Evolutionary conservation across 2,797 vertebrate genomes (phyloP), one percentile per base, ranked within the genome.

Genomic region (Tauraco hartlaubi): DNA sequence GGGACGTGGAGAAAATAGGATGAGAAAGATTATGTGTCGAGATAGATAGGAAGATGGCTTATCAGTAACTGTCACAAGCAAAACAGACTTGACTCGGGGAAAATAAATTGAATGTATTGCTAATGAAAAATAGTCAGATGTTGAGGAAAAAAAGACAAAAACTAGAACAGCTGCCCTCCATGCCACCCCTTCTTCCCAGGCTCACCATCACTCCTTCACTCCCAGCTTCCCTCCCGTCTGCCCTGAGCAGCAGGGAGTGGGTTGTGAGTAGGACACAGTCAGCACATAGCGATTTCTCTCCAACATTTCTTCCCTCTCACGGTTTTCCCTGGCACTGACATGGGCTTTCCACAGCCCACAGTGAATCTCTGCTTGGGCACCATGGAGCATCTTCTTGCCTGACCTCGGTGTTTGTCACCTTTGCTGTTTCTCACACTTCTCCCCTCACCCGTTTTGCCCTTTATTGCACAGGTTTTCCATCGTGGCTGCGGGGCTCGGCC

Each of bases 261-360:
- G 4, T 12, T n/a, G 5, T 15, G 15, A 2, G 3, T 20, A 69
- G 26, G 13, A 13, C 44, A 25, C 5, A 16, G 10, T 8, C 41
- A 54, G 13, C 7, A 54, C 12, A 5, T 3, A 25, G 43, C 4
- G 2, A 23, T 82, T 91, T 72, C 31, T 61, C 41, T 16, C 20
- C 31, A 20, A 39, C 2, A 0, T 8, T 17, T 73, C 20, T 69
- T 83, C 13, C 12, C 10, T 77, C 39, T 63, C 6, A 7, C 0
- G 1, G 16, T 13, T 66, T 62, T n/a, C 2, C 8, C 6, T 11
- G 62, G 23, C 3, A 3, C 9, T 2, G 1, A 2, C 2, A 7
- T 15, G 55, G 22, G 14, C 16, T 66, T 69, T 69, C 43, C 16
- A 6, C 11, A 51, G 7, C 33, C 17, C 17, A 0, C 10, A 26